Evolutionary conservation across 2,797 vertebrate species (phyloP).

Genomic region (Rhynchonycteris naso): DNA sequence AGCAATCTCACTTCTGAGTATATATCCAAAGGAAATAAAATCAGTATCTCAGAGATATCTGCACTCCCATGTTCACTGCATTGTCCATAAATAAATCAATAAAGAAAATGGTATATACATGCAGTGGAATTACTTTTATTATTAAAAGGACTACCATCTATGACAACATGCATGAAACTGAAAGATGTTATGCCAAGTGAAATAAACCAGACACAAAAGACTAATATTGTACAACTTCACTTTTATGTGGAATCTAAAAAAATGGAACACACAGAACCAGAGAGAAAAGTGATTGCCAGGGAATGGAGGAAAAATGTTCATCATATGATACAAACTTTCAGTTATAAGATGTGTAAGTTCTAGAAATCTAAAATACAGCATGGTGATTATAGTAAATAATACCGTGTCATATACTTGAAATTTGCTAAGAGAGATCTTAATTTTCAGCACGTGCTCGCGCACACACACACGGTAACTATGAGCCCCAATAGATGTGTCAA

Average conservation of each 20-base stretch:
- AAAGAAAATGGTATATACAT: neutral
- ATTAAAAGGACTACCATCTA: neutral
- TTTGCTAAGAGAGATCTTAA: neutral
- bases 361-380: neutral
- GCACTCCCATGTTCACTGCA: neutral
- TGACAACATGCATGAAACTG: neutral
- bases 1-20: neutral
- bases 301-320: neutral
- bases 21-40: neutral
- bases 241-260: neutral
- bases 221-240: neutral
- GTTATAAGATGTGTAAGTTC: neutral
- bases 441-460: too few relatives aligned
- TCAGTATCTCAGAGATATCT: neutral
- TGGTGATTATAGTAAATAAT: neutral
- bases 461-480: neutral
- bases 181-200: neutral
- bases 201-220: neutral
- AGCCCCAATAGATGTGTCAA: neutral
- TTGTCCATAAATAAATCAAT: neutral
- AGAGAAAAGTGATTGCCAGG: neutral
- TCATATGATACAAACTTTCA: neutral
- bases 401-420: neutral
- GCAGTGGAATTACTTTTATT: neutral
- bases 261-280: neutral